phyloP scores from a whole-genome alignment of 2,888 invertebrate genomes.

The Serrognathus titanus region DNA sequence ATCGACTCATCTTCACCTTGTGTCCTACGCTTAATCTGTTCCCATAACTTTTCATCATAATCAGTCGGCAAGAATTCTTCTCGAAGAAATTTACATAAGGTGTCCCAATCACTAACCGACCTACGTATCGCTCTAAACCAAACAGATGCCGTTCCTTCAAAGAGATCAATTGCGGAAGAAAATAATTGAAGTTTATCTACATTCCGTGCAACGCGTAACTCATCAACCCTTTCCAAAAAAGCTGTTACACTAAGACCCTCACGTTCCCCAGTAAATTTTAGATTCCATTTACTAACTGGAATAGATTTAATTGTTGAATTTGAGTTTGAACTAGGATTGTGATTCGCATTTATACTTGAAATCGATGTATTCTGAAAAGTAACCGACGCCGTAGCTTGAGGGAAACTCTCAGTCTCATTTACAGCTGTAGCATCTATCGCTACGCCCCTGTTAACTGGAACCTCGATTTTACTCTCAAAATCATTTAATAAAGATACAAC shows the following conservation, averaged over 20 bases:
- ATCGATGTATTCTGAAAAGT: too few relatives aligned
- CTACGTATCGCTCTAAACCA: not conserved
- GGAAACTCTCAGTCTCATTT: too few relatives aligned
- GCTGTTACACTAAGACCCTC: not conserved
- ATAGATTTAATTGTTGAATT: not conserved
- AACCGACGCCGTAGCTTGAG: too few relatives aligned
- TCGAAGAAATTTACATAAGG: not conserved
- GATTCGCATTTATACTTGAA: too few relatives aligned
- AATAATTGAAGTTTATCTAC: not conserved
- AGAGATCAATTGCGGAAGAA: not conserved
- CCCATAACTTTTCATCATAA: not conserved
- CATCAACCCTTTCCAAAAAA: constrained; percentile 1
- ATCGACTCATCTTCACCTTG: constrained; percentile 1
- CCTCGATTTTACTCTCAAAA: too few relatives aligned
- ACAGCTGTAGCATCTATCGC: too few relatives aligned
- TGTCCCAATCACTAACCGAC: not conserved
- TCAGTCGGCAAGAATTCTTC: not conserved
- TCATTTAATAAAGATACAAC: too few relatives aligned
- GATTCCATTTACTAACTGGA: not conserved
- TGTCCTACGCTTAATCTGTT: not conserved
- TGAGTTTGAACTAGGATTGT: too few relatives aligned
- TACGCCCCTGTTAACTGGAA: too few relatives aligned
- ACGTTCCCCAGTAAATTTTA: not conserved
- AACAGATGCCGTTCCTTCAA: not conserved
- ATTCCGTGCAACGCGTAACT: not conserved